A percentile compares a stretch with the other conserved stretches of the same genome.
Evolutionary conservation across 2,888 invertebrate species (phyloP).

Genomic region (Drosophila planitibia): DNA sequence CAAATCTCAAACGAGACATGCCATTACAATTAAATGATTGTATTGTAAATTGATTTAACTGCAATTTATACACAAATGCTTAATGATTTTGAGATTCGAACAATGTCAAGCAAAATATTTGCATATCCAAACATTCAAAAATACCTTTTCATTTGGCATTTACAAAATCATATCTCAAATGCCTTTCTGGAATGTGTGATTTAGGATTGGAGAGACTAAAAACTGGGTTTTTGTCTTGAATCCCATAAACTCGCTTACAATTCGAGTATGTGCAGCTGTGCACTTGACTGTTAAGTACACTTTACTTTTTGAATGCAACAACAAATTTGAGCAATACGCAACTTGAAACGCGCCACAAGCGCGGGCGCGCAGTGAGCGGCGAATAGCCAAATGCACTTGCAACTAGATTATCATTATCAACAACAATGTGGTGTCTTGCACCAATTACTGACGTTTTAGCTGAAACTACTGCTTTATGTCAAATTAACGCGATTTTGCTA

Average conservation of each 20-base stretch:
- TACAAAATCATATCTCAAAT: neutral
- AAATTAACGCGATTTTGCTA: constrained; percentile 71
- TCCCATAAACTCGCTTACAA: constrained; percentile 20
- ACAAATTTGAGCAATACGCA: constrained; percentile 44
- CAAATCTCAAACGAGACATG: neutral
- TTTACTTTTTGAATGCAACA: constrained; percentile 18
- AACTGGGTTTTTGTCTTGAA: neutral
- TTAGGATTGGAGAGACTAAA: constrained; percentile 24
- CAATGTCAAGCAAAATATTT: constrained; percentile 17
- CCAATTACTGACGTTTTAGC: constrained; percentile 76
- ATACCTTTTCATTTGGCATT: neutral
- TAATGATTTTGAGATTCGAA: neutral
- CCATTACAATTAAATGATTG: constrained; percentile 20
- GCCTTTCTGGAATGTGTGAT: constrained; percentile 16
- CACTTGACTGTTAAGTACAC: constrained; percentile 55
- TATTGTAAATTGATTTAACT: constrained; percentile 5
- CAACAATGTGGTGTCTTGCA: constrained; percentile 66
- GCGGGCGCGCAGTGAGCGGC: constrained; percentile 42
- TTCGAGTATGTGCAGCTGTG: constrained; percentile 65
- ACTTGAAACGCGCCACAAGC: constrained; percentile 57
- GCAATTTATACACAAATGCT: constrained; percentile 4
- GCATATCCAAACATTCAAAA: neutral
- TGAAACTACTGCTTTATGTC: constrained; percentile 50
- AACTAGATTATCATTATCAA: constrained; percentile 23
- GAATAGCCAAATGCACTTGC: constrained; percentile 9